Conservation (phyloP, 2,888 invertebrate genomes). For the Agonum fuliginosum region DNA sequence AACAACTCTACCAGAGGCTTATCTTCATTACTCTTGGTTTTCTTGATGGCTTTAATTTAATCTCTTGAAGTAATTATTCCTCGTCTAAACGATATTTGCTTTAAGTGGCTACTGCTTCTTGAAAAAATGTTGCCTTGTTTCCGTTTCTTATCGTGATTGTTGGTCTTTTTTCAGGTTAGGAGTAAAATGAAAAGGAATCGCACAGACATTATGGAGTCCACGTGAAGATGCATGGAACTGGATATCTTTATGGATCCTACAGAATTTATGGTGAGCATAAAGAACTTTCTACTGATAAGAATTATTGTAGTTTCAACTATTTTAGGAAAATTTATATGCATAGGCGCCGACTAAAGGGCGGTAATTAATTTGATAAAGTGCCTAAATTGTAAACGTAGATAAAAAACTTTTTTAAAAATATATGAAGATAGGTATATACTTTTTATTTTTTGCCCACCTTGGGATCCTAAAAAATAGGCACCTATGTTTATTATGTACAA, state of each 20-base stretch:
- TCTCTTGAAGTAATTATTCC: slow-evolving; percentile 40
- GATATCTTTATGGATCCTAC: slow-evolving; percentile 55
- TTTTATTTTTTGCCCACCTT: no score
- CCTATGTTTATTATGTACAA: no score
- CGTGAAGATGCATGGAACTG: slow-evolving; percentile 44
- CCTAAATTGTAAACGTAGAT: slow-evolving; percentile 19
- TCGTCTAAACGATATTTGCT: slow-evolving; percentile 5
- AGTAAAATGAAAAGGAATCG: slow-evolving; percentile 36
- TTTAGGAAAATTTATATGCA: slow-evolving; percentile 20
- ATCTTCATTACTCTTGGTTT: slow-evolving; percentile 28
- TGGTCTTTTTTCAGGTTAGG: slow-evolving; percentile 18
- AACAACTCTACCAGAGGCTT: slow-evolving; percentile 45
- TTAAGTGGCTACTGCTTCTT: not conserved
- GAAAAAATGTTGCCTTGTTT: slow-evolving; percentile 2
- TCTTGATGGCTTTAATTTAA: slow-evolving; percentile 47
- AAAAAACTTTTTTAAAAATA: not conserved
- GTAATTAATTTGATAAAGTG: no score
- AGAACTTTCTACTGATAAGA: not conserved
- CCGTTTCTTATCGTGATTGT: not conserved
- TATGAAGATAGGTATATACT: not conserved
- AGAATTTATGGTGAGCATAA: slow-evolving; percentile 54
- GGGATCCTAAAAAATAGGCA: no score
- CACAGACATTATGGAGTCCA: slow-evolving; percentile 40
- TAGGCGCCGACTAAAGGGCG: no score
- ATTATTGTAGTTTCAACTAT: slow-evolving; percentile 22